These are phyloP conservation scores for Epizoanthus illoricatus DNA, from an alignment of 92 coral and sea anemone species.

Conservation along the genomic window DNA sequence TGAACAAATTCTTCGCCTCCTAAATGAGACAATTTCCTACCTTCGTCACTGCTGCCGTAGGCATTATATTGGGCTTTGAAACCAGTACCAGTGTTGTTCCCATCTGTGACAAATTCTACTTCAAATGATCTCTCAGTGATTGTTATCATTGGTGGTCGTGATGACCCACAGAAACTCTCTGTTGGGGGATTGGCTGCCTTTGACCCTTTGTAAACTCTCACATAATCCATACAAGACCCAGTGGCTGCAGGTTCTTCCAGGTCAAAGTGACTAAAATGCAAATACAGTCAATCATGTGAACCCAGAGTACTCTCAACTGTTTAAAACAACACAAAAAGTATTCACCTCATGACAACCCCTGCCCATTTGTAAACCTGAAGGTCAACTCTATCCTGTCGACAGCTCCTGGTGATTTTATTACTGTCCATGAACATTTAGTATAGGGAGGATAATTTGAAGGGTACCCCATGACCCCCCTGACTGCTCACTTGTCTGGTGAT, in stretches of 20 bases:
- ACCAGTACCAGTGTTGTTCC: slow-evolving; percentile 35
- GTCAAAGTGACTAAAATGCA: slow-evolving; percentile 38
- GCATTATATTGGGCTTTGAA: slow-evolving; percentile 38
- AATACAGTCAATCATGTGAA: too few relatives aligned
- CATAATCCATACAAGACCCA: slow-evolving; percentile 64
- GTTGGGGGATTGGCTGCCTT: background rate
- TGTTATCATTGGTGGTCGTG: slow-evolving; percentile 39
- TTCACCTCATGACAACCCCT: background rate
- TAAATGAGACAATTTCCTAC: background rate
- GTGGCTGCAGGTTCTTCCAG: slow-evolving; percentile 39
- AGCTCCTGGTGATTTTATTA: slow-evolving; percentile 15
- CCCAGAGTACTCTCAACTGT: slow-evolving; percentile 20
- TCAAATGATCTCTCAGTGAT: slow-evolving; percentile 39
- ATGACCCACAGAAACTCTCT: slow-evolving; percentile 62
- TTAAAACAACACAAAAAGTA: background rate
- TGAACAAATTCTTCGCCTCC: too few relatives aligned
- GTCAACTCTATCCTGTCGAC: slow-evolving; percentile 50
- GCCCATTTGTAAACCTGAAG: too few relatives aligned
- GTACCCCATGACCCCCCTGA: background rate
- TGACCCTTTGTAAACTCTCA: slow-evolving; percentile 47
- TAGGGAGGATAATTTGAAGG: slow-evolving; percentile 56
- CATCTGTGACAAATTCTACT: slow-evolving; percentile 63
- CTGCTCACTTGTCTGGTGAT: slow-evolving; percentile 53
- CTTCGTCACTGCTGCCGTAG: background rate
- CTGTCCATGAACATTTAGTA: slow-evolving; percentile 63